These are phyloP conservation scores for Uloborus diversus DNA, from an alignment of 1,140 invertebrate genomes.

Conservation along the genomic window DNA sequence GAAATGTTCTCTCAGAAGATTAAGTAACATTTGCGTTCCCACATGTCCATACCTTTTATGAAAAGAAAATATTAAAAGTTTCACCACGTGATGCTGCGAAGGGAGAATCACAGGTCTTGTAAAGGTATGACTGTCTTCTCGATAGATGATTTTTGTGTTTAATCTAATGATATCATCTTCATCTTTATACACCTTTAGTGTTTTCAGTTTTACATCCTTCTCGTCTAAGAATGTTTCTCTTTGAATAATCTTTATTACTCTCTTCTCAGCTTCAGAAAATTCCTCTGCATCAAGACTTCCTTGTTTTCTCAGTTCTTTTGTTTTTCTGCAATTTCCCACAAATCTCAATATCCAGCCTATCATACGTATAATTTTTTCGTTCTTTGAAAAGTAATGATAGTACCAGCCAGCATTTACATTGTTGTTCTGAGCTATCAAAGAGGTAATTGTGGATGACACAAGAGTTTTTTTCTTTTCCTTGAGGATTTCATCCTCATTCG, in stretches of 20 bases:
- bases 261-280: constrained; percentile 32
- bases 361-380: background rate
- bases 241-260: constrained; percentile 31
- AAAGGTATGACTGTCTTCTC: background rate
- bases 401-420: background rate
- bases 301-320: constrained; percentile 12
- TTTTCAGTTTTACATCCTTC: constrained; percentile 27
- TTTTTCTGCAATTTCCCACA: background rate
- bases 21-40: constrained; percentile 1
- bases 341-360: constrained; percentile 28
- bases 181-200: constrained; percentile 2
- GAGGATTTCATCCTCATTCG: constrained; percentile 29
- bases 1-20: background rate
- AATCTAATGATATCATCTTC: background rate
- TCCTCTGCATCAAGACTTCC: constrained; percentile 10
- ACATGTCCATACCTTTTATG: constrained; percentile 1
- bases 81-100: background rate
- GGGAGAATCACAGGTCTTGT: constrained; percentile 9
- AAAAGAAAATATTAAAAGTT: background rate
- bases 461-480: constrained; percentile 30
- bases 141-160: constrained; percentile 1
- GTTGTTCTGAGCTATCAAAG: background rate
- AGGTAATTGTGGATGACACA: background rate
- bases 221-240: background rate
- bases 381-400: background rate